Evolutionary conservation across 2,113 vertebrate species (phyloP), one percentile per base, ranked within the genome.

Genomic region (Ciconia boyciana): DNA sequence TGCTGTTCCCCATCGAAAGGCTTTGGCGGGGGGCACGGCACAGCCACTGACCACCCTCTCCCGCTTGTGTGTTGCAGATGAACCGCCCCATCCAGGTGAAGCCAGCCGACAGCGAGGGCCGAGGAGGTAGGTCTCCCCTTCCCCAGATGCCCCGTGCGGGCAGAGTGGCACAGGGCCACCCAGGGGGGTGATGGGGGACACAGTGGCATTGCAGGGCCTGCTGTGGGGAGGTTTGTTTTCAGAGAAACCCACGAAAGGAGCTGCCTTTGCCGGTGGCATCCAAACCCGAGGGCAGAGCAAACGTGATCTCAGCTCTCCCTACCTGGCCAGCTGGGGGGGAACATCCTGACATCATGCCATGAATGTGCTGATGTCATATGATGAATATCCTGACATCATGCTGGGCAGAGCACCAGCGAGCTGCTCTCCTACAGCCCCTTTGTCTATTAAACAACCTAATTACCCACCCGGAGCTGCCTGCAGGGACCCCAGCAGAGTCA

Each of bases 1-100:
- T 16, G 43, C 55, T 14, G 0, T 8, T 64, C 16, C 34, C 52
- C 10, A 0, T 1, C 17, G 43, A 26, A 24, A 3, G 29, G 29
- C 24, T 22, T 46, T 0, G 6, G 28, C 13, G 18, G 14, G 29
- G 54, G 34, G 5, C 61, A 36, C 1, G 3, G 29, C 51, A 7
- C 22, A 1, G 4, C 26, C 26, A 3, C 44, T 81, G 48, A 90
- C 66, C 4, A 1, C 22, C 58, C 1, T 1, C 92, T 87, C 85
- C 92, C 13, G 0, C 74, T 94, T 31, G 77, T 98, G 88, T 98
- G 81, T 98, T 98, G 95, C 98, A 99, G 99, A 99, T 99, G 99
- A 99, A 99, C 96, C 99, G 99, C 92, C 99, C 99, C 92, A 99
- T 99, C 98, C 99, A 99, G 98, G 99, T 99, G 99, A 99, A 99